Evolutionary conservation across 2,888 invertebrate species (phyloP), one percentile per base, ranked within the genome.

Genomic region (Heterodera filipjevi): DNA sequence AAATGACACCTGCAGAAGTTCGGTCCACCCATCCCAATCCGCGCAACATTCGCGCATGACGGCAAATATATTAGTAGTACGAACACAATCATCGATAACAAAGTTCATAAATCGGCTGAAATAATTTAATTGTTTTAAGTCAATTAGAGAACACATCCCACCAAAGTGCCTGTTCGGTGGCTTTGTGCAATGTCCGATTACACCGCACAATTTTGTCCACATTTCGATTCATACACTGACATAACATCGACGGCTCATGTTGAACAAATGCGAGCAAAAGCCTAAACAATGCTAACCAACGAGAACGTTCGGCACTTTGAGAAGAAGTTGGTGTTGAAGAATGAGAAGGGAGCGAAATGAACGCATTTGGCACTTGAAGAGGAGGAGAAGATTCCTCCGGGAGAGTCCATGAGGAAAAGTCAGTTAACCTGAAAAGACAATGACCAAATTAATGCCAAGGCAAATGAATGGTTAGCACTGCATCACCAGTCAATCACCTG

Each of bases 101-200:
- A 70, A 74, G 53, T 85, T 78, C 79, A 83, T 84, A 44, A 84
- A 83, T 32, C 77, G 80, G 66, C 83, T 83, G 30, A 81, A 82
- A 32, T 22, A 33, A n/a, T 70, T 59, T 66, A 66, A 70, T 68
- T 80, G 12, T 71, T 16, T 5, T 22, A 33, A 39, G 32, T 32
- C 22, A 66, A 39, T 22, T 70, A 6, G 6, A n/a, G 32, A 59
- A 32, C 49, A 44, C 0, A 76, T 39, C 19, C 27, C 10, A 85
- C 85, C 84, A 84, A 3, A 84, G 76, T 12, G 84, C 77, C 22
- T 66, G 64, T 46, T 84, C 84, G 5, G 84, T 86, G 32, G 84
- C 85, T 8, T 66, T 30, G 73, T 81, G 79, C 39, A 84, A 75
- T 16, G 85, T 39, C 30, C 71, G 77, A 70, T 86, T 84, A 64